These are phyloP conservation scores for Tinamus major DNA, from an alignment of 2,797 vertebrate species.

Conservation along the genomic window DNA sequence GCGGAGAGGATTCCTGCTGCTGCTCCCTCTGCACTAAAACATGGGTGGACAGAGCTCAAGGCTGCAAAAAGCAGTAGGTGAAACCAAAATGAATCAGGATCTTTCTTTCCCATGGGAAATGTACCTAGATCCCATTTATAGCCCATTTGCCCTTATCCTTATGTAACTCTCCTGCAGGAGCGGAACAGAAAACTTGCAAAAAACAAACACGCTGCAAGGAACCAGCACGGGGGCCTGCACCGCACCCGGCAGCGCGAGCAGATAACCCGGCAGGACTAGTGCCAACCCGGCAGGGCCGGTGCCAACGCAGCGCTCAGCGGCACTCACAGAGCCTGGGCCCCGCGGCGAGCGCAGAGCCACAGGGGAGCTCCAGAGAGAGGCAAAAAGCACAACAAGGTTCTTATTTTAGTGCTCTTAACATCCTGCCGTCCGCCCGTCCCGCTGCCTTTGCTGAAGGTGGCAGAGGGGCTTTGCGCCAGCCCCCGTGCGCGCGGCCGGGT, in stretches of 20 bases:
- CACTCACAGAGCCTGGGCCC: constrained; percentile 4
- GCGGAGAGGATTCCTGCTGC: too few species aligned
- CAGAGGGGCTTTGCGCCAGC: constrained; percentile 32
- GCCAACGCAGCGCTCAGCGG: not conserved
- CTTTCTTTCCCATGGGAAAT: constrained; percentile 52
- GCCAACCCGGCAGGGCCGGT: not conserved
- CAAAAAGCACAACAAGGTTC: constrained; percentile 15
- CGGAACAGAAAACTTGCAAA: not conserved
- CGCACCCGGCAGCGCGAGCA: not conserved
- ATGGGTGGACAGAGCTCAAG: not conserved
- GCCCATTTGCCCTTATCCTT: constrained; percentile 34
- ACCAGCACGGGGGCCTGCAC: constrained; percentile 35
- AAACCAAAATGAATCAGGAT: constrained; percentile 27
- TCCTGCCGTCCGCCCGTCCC: constrained; percentile 18
- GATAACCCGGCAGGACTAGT: not conserved
- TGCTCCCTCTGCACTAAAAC: not conserved
- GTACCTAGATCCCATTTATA: constrained; percentile 45
- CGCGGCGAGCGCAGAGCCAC: not conserved
- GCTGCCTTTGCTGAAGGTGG: constrained; percentile 58
- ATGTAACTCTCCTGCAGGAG: constrained; percentile 20
- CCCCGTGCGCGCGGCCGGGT: not conserved
- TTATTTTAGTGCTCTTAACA: constrained; percentile 50
- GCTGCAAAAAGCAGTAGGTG: constrained; percentile 16
- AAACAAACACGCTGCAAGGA: constrained; percentile 47
- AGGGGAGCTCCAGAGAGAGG: not conserved